Evolutionary conservation across 2,113 vertebrate genomes (phyloP), one percentile per base, ranked within the genome.

Genomic region (Oryzias celebensis): DNA sequence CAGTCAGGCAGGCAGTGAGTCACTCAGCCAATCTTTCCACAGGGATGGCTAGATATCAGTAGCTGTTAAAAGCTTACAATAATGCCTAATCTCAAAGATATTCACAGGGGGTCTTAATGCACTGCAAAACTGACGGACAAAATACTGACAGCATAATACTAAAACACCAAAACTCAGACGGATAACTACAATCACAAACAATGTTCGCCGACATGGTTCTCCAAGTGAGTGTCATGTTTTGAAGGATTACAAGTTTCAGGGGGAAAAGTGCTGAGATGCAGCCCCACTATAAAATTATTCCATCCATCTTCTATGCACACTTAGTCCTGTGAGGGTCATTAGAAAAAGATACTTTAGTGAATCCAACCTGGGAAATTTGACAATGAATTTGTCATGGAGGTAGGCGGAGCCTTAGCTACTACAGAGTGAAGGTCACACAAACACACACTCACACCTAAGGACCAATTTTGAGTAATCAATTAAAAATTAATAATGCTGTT

Each of bases 1-100:
- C 87, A 86, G 83, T 90, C 88, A 88, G 74, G 65, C 69, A 72
- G 69, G 5, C 61, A 47, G 73, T 26, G 58, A 82, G 76, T 50
- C 81, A 83, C 72, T 47, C 65, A 82, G 68, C 62, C 85, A 71
- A 42, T 66, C 74, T 58, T 83, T 87, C 81, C 77, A 58, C 72
- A 2, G 76, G 76, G 66, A 77, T 77, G 77, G 77, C 78, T 77
- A 70, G 65, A 73, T 68, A 81, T 74, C 73, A 74, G 75, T 71
- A 56, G 71, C 71, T 49, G 77, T 78, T 80, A 78, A 85, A 83
- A 81, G 78, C 16, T 13, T 46, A 73, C 56, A 62, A 79, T 6
- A 65, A 48, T n/a, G 69, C 63, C 72, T 77, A 71, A 77, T 75
- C 73, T 73, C 22, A 50, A 60, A 73, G 71, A 66, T 61, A 28